Evolutionary conservation across 2,888 invertebrate species (phyloP).

Genomic region (Ramazzottius varieornatus): DNA sequence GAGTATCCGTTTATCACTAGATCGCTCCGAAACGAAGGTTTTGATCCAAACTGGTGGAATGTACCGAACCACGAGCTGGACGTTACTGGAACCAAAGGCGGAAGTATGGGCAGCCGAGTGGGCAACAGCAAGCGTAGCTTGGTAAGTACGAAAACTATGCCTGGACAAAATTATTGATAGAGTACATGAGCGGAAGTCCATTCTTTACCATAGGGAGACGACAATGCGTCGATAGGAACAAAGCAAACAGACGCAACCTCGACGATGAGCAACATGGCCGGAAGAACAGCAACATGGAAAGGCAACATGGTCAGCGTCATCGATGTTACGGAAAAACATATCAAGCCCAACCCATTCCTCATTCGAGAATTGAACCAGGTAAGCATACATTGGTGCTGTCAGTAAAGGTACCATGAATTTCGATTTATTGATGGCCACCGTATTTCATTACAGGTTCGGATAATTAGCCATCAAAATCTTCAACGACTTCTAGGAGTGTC

Average conservation of each 20-base stretch:
- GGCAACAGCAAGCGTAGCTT: neutral
- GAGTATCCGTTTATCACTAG: no score
- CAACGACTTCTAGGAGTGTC: constrained; percentile 2
- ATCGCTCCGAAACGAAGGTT: neutral
- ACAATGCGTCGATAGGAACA: neutral
- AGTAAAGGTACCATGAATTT: no score
- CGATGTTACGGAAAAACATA: neutral
- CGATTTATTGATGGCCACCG: no score
- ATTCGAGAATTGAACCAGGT: constrained; percentile 2
- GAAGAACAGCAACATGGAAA: constrained; percentile 1
- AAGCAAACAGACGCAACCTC: neutral
- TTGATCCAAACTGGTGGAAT: neutral
- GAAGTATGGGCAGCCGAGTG: neutral
- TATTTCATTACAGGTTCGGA: neutral
- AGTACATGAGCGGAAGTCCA: no score
- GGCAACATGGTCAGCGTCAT: neutral
- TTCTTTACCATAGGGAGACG: neutral
- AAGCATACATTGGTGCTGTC: neutral
- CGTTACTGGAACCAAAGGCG: neutral
- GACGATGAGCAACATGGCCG: neutral
- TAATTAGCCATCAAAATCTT: neutral
- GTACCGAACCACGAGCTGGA: neutral
- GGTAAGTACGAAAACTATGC: neutral
- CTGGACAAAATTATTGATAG: no score
- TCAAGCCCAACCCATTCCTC: neutral